Base-by-base conservation (phyloP, 1,140 invertebrate species). In the Zaprionus gabonicus region DNA sequence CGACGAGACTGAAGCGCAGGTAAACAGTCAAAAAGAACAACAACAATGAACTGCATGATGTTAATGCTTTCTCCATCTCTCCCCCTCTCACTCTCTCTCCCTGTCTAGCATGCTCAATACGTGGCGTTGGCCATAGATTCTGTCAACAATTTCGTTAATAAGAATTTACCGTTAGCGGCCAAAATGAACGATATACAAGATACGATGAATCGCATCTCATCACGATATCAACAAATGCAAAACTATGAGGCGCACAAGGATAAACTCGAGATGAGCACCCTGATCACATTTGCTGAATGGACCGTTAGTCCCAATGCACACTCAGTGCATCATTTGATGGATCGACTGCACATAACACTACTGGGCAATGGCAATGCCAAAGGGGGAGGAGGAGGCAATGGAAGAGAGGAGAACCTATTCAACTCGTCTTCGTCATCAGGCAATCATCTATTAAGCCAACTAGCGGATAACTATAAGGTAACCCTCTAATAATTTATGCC, bases 231-330 rank as follows among this genome's bases (percentile, higher is more conserved):
- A 0, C 91, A 93, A 71, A 95, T 96, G 93, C 59, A 93, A 6
- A 91, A 93, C 25, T 96, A 96, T 81, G 92, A 94, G 38, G 63
- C 82, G 0, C 46, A 93, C 13, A 92, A 94, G 58, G 93, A 93
- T 41, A 92, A 94, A 34, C 93, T 95, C 38, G 96, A 97, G 83
- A 91, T 91, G 38, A 93, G 93, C 49, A 97, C 96, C 0, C 79
- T 97, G 28, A 92, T 95, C 78, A 94, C 95, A 76, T 97, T 97
- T 76, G 96, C 96, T 0, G 93, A 93, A 46, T 94, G 93, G 84
- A 95, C 95, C 6, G 94, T 96, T 1, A 95, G 95, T 0, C 95
- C 95, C 49, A 94, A 94, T 71, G 88, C 94, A 0, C 93, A 94
- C 34, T 95, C 95, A 1, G 91, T 96, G 28, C 94, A 94, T 17